phyloP scores from a whole-genome alignment of 2,888 invertebrate genomes.

The Stratiomys singularior region DNA sequence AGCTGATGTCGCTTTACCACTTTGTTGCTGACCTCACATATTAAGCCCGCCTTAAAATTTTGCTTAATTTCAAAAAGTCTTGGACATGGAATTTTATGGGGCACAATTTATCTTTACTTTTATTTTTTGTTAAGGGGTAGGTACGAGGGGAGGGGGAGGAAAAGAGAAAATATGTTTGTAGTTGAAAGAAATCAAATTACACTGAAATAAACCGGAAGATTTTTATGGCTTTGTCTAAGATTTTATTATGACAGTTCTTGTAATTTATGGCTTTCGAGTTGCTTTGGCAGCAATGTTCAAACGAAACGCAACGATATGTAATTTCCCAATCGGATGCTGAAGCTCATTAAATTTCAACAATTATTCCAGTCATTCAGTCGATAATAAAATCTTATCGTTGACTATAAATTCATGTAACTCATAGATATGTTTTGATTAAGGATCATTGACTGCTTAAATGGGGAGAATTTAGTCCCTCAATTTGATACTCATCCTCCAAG shows the following conservation, averaged over 20 bases:
- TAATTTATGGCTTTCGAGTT: not conserved
- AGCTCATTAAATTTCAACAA: no score
- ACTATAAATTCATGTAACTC: no score
- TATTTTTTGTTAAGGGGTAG: not conserved
- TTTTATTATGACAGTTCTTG: constrained; percentile 9
- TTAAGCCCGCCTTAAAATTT: not conserved
- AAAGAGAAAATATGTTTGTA: not conserved
- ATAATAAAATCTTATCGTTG: no score
- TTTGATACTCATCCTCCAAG: no score
- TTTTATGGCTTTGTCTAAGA: constrained; percentile 6
- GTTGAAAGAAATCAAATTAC: not conserved
- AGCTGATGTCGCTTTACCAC: not conserved
- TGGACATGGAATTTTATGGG: not conserved
- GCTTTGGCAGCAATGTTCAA: not conserved
- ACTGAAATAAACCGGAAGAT: constrained; percentile 18
- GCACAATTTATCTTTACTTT: not conserved
- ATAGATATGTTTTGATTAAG: no score
- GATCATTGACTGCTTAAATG: no score
- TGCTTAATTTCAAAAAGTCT: not conserved
- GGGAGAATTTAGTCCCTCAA: no score
- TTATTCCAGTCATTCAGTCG: no score
- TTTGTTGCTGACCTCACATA: no score
- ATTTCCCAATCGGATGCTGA: no score
- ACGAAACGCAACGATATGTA: not conserved
- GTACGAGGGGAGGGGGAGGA: no score